Conservation (phyloP, 2,888 invertebrate species). For the Eupithecia dodoneata region DNA sequence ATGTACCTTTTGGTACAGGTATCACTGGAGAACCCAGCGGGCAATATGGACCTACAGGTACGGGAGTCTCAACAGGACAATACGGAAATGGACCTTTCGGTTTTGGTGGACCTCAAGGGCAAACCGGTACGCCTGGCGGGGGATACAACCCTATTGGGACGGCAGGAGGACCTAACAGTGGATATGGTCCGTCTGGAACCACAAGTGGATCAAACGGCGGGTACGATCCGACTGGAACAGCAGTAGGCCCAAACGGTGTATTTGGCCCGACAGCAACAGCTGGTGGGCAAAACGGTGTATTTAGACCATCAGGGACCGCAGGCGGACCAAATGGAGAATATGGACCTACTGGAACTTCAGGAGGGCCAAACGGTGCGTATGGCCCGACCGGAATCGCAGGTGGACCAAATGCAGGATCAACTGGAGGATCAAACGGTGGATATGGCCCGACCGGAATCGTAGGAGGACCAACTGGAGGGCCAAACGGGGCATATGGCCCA, state of each 20-base stretch:
- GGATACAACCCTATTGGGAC: background rate
- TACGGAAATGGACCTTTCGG: slow-evolving; percentile 19
- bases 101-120: background rate
- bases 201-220: slow-evolving; percentile 15
- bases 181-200: slow-evolving; percentile 10
- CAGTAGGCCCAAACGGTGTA: slow-evolving; percentile 12
- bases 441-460: slow-evolving; percentile 6
- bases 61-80: slow-evolving; percentile 21
- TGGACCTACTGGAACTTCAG: slow-evolving; percentile 15
- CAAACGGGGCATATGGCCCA: slow-evolving; percentile 6
- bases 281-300: background rate
- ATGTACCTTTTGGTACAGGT: slow-evolving; percentile 19
- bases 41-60: background rate
- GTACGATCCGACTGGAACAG: slow-evolving; percentile 9
- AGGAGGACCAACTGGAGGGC: background rate
- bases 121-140: background rate
- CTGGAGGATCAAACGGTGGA: slow-evolving; percentile 7
- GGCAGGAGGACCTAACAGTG: slow-evolving; percentile 11
- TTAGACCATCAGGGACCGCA: slow-evolving; percentile 10
- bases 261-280: background rate
- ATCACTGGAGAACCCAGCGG: background rate
- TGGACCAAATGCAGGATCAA: background rate
- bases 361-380: slow-evolving; percentile 16
- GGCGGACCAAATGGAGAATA: slow-evolving; percentile 27
- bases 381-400: slow-evolving; percentile 14